These are phyloP conservation scores for Patella ulyssiponensis DNA, from an alignment of 2,888 invertebrate species.

Conservation along the genomic window DNA sequence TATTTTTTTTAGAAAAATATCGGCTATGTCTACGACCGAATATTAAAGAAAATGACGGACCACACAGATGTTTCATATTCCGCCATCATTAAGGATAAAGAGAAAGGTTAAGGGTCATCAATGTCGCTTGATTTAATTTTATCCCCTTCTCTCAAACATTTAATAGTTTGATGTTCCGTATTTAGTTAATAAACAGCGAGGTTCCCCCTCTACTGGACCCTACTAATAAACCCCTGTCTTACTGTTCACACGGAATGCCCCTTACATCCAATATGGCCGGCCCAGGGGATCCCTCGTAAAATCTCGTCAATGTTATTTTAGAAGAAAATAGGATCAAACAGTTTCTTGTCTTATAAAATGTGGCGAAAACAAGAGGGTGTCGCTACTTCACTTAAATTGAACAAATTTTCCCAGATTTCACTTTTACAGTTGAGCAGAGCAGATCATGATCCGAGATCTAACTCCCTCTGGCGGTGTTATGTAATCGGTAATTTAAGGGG, in stretches of 20 bases:
- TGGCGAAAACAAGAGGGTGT: background rate
- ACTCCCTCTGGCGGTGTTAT: background rate
- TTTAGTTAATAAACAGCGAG: background rate
- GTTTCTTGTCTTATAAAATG: constrained; percentile 1
- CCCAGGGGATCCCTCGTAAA: constrained; percentile 2
- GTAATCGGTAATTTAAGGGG: background rate
- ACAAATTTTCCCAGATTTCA: no score
- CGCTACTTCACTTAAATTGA: no score
- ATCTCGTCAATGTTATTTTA: constrained; percentile 11
- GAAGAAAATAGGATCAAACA: constrained; percentile 1
- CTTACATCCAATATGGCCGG: background rate
- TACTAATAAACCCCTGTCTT: background rate
- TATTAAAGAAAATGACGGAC: background rate
- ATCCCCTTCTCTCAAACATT: background rate
- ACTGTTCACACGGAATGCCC: background rate
- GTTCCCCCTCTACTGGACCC: background rate
- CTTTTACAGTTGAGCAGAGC: no score
- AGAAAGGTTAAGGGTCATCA: background rate
- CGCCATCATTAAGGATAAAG: background rate
- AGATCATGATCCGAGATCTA: background rate
- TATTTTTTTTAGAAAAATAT: no score
- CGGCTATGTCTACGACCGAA: no score
- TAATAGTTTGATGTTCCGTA: constrained; percentile 9
- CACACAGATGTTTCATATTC: constrained; percentile 4
- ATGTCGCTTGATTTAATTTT: constrained; percentile 8